Base-by-base conservation (phyloP, 2,113 vertebrate genomes). In the Hippocampus mohnikei region DNA sequence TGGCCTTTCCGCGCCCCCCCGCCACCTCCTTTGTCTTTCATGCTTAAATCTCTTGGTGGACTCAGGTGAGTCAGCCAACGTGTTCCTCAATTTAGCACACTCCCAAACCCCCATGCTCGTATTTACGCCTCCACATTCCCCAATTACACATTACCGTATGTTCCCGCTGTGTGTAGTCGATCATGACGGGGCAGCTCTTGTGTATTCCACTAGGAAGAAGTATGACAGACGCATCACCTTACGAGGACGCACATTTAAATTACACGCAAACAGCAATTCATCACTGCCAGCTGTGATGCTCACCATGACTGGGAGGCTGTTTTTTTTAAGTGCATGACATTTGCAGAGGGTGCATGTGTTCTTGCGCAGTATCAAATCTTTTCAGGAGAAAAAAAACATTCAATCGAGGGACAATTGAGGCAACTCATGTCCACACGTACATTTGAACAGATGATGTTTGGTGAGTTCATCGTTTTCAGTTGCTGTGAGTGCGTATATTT, bases 1-100 rank as follows among this genome's bases (percentile, higher is more conserved):
- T 74, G 12, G 15, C 37, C 29, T 56, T 21, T 72, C 48, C n/a
- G n/a, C n/a, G n/a, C n/a, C 67, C 42, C 53, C 40, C n/a, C 53
- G 15, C 52, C 53, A 61, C n/a, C n/a, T n/a, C n/a, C 44, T 72
- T 23, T 80, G n/a, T 80, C 29, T 82, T 81, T 70, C 78, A 84
- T 80, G 86, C 75, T 37, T 37, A n/a, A 67, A 48, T 23, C 67
- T 44, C 42, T 68, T 3, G 66, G 70, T 73, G 77, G 80, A 79
- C 70, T 71, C 29, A 89, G 88, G 90, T 91, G 79, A 88, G 86
- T 77, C 75, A 66, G 13, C 61, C 67, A 70, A 46, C 48, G 21
- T 53, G n/a, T 18, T 42, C 48, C 18, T 53, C 23, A 61, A 25
- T 27, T 50, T 12, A 15, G 21, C 18, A 23, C 40, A 23, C 11